Evolutionary conservation across 2,888 invertebrate species (phyloP).

Genomic region (Carabus problematicus): DNA sequence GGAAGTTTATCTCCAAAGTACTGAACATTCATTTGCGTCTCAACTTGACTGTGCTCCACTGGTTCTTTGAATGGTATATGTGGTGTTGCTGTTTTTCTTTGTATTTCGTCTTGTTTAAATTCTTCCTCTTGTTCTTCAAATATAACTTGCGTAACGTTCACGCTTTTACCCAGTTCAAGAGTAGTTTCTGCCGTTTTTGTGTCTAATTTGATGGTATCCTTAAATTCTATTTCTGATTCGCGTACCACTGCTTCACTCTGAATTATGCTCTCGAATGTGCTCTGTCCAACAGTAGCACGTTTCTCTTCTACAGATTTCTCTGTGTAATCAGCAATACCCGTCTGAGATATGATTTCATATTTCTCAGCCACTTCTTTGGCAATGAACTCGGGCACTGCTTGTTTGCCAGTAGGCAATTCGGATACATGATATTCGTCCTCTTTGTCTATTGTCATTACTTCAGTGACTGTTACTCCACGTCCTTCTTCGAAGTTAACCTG

Average conservation of each 20-base stretch:
- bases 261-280: slow-evolving; percentile 58
- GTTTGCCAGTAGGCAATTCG: slow-evolving; percentile 47
- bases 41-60: slow-evolving; percentile 48
- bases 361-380: slow-evolving; percentile 55
- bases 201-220: slow-evolving; percentile 51
- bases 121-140: slow-evolving; percentile 55
- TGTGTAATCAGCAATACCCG: slow-evolving; percentile 50
- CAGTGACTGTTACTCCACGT: slow-evolving; percentile 66
- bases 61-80: slow-evolving; percentile 51
- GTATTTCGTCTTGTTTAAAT: slow-evolving; percentile 53
- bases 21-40: slow-evolving; percentile 47
- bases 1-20: slow-evolving; percentile 50
- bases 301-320: slow-evolving; percentile 47
- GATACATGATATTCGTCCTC: slow-evolving; percentile 54
- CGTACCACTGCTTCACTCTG: slow-evolving; percentile 58
- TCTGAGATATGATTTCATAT: slow-evolving; percentile 52
- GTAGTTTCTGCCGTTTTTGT: slow-evolving; percentile 55
- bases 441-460: slow-evolving; percentile 60
- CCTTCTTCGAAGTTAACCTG: slow-evolving; percentile 63
- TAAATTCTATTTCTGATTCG: slow-evolving; percentile 59
- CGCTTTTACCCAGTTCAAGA: slow-evolving; percentile 52
- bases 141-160: slow-evolving; percentile 55
- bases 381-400: slow-evolving; percentile 54
- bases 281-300: slow-evolving; percentile 55
- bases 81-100: slow-evolving; percentile 58